Evolutionary conservation across 2,113 vertebrate genomes (phyloP).

Genomic region (Pipa parva): DNA sequence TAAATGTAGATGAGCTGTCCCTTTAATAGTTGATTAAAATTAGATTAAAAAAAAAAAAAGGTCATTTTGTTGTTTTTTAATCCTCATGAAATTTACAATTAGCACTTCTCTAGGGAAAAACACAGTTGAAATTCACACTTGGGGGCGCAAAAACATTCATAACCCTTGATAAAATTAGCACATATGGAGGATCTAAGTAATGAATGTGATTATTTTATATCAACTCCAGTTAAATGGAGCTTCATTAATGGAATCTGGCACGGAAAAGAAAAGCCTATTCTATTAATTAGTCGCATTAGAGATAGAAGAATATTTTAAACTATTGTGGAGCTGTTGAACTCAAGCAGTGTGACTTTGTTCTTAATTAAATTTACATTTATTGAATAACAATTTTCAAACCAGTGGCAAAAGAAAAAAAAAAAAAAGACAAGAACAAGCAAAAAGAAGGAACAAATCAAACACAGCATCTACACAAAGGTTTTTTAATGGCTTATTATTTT

Average conservation of each 20-base stretch:
- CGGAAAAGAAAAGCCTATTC: constrained; percentile 43
- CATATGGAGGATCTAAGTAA: constrained; percentile 54
- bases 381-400: constrained; percentile 3
- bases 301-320: constrained; percentile 25
- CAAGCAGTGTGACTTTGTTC: constrained; percentile 13
- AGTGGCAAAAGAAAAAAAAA: neutral
- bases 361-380: constrained; percentile 16
- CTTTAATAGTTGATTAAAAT: too few relatives aligned
- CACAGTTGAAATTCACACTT: constrained; percentile 34
- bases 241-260: constrained; percentile 54
- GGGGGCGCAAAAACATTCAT: constrained; percentile 40
- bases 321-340: constrained; percentile 13
- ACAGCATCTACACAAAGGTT: neutral
- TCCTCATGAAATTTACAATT: too few relatives aligned
- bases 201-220: constrained; percentile 44
- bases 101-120: neutral
- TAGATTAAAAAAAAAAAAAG: too few relatives aligned
- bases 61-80: too few relatives aligned
- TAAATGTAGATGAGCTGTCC: too few relatives aligned
- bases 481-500: too few relatives aligned
- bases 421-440: too few relatives aligned
- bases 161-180: constrained; percentile 45
- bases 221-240: constrained; percentile 49
- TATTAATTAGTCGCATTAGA: constrained; percentile 47
- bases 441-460: neutral